Evolutionary conservation across 1,140 invertebrate genomes (phyloP).

Genomic region (Drosophila ficusphila): DNA sequence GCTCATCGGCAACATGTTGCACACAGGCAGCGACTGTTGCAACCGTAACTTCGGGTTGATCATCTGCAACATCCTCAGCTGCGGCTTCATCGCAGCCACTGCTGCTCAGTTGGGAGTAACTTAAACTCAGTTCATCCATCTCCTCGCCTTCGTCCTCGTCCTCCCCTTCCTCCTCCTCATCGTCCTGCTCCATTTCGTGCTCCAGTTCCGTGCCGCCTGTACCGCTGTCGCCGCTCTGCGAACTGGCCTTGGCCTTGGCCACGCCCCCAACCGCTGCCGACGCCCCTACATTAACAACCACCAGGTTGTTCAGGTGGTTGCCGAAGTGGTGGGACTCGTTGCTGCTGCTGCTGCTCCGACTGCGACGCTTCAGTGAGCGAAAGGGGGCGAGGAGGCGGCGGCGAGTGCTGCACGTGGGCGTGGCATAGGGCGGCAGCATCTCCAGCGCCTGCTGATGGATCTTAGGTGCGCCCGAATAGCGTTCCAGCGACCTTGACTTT

Average conservation of each 20-base stretch:
- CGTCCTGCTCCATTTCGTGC: conserved; percentile 69
- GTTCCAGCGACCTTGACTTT: conserved; percentile 83
- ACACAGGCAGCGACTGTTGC: conserved; percentile 6
- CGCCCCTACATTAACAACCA: conserved; percentile 55
- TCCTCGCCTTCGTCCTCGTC: conserved; percentile 56
- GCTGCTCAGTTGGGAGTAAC: conserved; percentile 79
- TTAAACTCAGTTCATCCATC: conserved; percentile 67
- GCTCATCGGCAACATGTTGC: conserved; percentile 54
- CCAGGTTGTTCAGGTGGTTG: conserved; percentile 38
- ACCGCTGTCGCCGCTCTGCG: conserved; percentile 79
- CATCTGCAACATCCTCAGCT: conserved; percentile 9
- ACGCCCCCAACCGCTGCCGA: conserved; percentile 4
- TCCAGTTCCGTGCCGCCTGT: conserved; percentile 79
- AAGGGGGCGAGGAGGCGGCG: conserved; percentile 79
- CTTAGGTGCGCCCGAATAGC: conserved; percentile 75
- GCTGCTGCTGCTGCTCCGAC: conserved; percentile 82
- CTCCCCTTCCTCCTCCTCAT: conserved; percentile 49
- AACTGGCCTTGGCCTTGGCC: conserved; percentile 58
- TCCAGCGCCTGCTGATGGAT: conserved; percentile 47
- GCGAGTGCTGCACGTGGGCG: conserved; percentile 65
- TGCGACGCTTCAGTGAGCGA: conserved; percentile 76
- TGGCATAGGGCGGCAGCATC: conserved; percentile 61
- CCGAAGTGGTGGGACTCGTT: conserved; percentile 69
- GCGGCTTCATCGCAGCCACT: conserved; percentile 70
- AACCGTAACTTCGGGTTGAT: neutral